A percentile compares a stretch with the other conserved stretches of the same genome.
Evolutionary conservation across 2,113 vertebrate genomes (phyloP).

Genomic region (Picathartes gymnocephalus): DNA sequence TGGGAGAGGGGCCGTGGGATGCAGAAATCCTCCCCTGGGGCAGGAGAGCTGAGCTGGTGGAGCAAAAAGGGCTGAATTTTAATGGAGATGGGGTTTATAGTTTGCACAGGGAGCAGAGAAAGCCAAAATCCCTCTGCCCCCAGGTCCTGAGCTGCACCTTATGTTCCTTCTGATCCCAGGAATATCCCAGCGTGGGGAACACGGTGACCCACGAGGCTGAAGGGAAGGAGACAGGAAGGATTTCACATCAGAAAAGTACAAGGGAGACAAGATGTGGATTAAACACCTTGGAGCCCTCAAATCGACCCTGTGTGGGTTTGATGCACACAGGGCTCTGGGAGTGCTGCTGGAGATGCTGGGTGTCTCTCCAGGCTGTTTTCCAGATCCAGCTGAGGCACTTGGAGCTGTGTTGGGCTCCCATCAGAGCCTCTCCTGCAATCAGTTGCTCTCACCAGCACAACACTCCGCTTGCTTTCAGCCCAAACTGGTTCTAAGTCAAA

Average conservation of each 20-base stretch:
- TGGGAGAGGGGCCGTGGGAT: not conserved
- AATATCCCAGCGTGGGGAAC: not conserved
- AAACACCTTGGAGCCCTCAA: not conserved
- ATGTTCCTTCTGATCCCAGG: not conserved
- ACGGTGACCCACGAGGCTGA: fast-evolving
- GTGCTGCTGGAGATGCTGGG: not conserved
- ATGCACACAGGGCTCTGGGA: not conserved
- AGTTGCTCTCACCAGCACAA: not conserved
- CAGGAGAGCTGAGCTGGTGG: not conserved
- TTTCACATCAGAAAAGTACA: not conserved
- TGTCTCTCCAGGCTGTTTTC: not conserved
- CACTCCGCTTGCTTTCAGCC: not conserved
- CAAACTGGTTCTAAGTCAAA: not conserved
- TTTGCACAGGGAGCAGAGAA: not conserved
- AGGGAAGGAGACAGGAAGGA: not conserved
- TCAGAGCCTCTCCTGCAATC: not conserved
- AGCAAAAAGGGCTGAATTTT: not conserved
- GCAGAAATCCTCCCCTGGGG: not conserved
- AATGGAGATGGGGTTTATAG: not conserved
- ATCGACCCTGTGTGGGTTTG: not conserved
- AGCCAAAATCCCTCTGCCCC: not conserved
- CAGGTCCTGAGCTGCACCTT: not conserved
- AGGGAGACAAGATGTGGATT: not conserved
- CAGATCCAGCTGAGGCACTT: not conserved
- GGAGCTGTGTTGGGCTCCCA: not conserved